Percentiles rank a stretch among this genome's conserved stretches.
phyloP scores from a whole-genome alignment of 2,113 vertebrate species.

The Benitochromis conjunctus region DNA sequence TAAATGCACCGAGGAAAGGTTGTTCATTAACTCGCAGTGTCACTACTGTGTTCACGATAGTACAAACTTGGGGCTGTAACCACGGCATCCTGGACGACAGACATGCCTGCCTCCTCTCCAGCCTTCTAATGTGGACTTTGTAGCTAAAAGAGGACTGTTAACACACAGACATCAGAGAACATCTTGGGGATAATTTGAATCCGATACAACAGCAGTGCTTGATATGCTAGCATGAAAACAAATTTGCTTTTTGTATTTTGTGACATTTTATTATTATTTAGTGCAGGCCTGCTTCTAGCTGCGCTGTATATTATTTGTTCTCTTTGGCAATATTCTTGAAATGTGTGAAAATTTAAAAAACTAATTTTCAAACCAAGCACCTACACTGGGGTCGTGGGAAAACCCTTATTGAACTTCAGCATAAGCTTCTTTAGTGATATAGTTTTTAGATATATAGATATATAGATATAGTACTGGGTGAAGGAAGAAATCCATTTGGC shows the following conservation, averaged over 20 bases:
- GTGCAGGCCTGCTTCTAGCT: neutral
- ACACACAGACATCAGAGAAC: too few species aligned
- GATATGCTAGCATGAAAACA: neutral
- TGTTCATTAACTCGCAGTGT: neutral
- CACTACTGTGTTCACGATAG: neutral
- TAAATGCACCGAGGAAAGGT: neutral
- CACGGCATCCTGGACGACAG: neutral
- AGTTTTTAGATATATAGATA: neutral
- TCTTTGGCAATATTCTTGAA: neutral
- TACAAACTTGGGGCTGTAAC: neutral
- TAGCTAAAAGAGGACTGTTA: neutral
- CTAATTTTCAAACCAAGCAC: neutral
- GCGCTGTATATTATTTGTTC: neutral
- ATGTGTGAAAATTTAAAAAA: neutral
- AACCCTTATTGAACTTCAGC: neutral
- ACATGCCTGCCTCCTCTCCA: neutral
- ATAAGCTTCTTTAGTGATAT: neutral
- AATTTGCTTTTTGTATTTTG: neutral
- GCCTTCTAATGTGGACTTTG: neutral
- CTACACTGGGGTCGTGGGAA: neutral
- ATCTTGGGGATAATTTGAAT: neutral
- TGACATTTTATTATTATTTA: neutral
- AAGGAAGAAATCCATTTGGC: neutral
- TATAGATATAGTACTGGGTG: neutral
- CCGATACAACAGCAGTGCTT: neutral